Percentiles rank a stretch among this genome's conserved stretches.
phyloP scores from a whole-genome alignment of 2,888 invertebrate genomes.

The Chironomus tentans region DNA sequence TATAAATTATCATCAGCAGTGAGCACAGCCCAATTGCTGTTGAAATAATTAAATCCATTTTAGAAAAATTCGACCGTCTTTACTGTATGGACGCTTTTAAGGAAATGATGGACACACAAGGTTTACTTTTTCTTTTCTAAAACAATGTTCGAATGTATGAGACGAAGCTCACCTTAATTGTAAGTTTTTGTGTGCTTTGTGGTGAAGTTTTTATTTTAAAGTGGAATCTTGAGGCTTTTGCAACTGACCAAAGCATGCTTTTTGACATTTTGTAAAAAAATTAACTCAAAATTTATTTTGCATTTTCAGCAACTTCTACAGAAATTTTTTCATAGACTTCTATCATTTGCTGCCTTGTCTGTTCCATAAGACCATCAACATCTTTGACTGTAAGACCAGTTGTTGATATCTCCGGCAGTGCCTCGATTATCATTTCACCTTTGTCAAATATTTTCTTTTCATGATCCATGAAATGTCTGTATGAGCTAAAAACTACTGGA shows the following conservation, averaged over 20 bases:
- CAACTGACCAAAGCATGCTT: too few species aligned
- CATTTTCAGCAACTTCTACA: background rate
- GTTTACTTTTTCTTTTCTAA: background rate
- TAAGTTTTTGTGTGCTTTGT: too few species aligned
- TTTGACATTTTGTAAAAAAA: too few species aligned
- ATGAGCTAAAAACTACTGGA: constrained; percentile 84
- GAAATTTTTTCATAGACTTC: background rate
- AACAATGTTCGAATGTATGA: too few species aligned
- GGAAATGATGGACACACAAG: background rate
- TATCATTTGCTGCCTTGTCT: constrained; percentile 56
- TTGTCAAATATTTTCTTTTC: constrained; percentile 63
- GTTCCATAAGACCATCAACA: constrained; percentile 58
- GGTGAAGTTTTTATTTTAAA: too few species aligned
- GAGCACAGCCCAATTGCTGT: background rate
- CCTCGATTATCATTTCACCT: constrained; percentile 67
- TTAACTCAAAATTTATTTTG: too few species aligned
- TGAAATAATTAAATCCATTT: background rate
- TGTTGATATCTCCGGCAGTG: constrained; percentile 68
- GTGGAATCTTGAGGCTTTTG: too few species aligned
- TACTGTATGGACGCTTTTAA: too few species aligned
- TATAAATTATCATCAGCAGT: background rate
- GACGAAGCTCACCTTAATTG: too few species aligned
- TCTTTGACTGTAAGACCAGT: constrained; percentile 60
- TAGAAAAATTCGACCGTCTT: background rate
- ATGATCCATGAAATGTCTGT: constrained; percentile 64